Evolutionary conservation across 2,113 vertebrate species (phyloP), one percentile per base, ranked within the genome.

Genomic region (Pseudonaja textilis): DNA sequence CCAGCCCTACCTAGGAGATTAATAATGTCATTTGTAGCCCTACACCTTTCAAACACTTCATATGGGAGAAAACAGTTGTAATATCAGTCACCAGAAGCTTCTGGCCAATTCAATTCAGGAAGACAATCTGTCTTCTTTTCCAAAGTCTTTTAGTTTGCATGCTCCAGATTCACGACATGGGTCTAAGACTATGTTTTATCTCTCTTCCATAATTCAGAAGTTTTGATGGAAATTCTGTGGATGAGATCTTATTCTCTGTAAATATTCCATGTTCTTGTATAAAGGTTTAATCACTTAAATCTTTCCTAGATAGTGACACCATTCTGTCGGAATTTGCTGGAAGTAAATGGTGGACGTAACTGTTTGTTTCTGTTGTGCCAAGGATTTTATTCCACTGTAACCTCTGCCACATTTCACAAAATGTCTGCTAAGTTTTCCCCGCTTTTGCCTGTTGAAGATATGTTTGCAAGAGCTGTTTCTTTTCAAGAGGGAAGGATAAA

Each of bases 191-290:
- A 42, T 93, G 23, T 26, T 93, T 29, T 8, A 45, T 45, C 93
- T 0, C 0, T 52, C 89, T 39, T 89, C 87, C 89, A 90, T 29
- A 92, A 93, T 93, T 95, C 54, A 10, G n/a, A 88, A 10, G 85
- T 10, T 91, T 64, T 61, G 89, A 87, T 95, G 92, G 85, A 74
- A 59, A 94, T 95, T 95, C 89, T 42, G 5, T 90, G 39, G 89
- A 56, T 91, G 88, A 88, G 93, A 94, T 90, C 95, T 94, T 94
- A 94, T 96, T 94, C 94, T 95, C 90, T 95, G 89, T 93, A 93
- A 47, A 87, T 39, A 61, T 61, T 26, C 16, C 87, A 93, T 95
- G 86, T 93, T 94, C 94, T 94, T 96, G 94, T 93, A 93, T 96
- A 96, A 95, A 95, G 94, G 95, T 81, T 94, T 92, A 2, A 92